phyloP scores from a whole-genome alignment of 2,888 invertebrate genomes.

The Trachelus iudaicus region DNA sequence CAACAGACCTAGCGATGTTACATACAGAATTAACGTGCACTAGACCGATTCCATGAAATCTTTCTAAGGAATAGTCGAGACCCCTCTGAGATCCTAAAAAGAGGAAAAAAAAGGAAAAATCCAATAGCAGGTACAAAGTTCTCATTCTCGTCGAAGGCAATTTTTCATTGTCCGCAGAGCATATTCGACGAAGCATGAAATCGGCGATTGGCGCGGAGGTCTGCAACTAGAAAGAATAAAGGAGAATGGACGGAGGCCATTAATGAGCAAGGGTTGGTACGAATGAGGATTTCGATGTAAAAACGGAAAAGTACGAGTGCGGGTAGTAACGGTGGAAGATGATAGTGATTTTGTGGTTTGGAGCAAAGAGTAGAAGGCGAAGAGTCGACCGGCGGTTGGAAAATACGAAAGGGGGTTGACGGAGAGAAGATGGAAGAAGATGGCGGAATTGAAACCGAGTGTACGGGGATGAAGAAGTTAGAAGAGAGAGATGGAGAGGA shows the following conservation, averaged over 20 bases:
- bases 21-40: background rate
- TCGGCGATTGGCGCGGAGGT: background rate
- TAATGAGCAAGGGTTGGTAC: background rate
- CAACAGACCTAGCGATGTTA: background rate
- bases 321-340: background rate
- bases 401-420: background rate
- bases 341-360: background rate
- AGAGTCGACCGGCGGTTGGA: background rate
- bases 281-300: background rate
- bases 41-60: background rate
- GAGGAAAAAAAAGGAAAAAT: background rate
- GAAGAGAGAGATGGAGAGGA: constrained; percentile 23
- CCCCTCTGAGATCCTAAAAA: background rate
- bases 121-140: background rate
- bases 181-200: background rate
- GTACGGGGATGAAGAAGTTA: constrained; percentile 2
- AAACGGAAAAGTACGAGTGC: background rate
- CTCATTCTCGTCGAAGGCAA: background rate
- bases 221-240: background rate
- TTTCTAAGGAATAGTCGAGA: background rate
- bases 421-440: background rate
- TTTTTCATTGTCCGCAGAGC: background rate
- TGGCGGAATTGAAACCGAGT: background rate
- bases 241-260: background rate
- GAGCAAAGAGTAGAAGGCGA: background rate